Conservation (phyloP, 2,888 invertebrate species). For the Rhagonycha fulva region DNA sequence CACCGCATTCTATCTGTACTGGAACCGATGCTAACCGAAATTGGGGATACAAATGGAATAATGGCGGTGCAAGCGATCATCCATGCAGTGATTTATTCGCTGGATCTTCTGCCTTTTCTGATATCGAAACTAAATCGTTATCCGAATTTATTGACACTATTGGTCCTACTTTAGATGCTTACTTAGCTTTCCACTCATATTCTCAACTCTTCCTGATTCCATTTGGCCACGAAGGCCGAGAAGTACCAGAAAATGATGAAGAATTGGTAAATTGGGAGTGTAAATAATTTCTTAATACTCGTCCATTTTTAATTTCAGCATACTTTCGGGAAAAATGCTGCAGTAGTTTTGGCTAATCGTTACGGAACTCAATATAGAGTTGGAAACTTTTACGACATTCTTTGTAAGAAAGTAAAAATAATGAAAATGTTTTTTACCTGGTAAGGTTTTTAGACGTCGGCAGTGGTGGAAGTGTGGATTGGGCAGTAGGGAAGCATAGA, state of each 20-base stretch:
- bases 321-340: slow-evolving; percentile 46
- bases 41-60: slow-evolving; percentile 71
- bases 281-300: background rate
- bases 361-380: slow-evolving; percentile 53
- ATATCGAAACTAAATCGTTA: slow-evolving; percentile 62
- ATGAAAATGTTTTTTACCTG: background rate
- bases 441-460: slow-evolving; percentile 57
- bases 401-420: slow-evolving; percentile 51
- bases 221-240: slow-evolving; percentile 62
- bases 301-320: slow-evolving; percentile 39
- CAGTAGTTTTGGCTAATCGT: slow-evolving; percentile 45
- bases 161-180: slow-evolving; percentile 58
- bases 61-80: slow-evolving; percentile 59
- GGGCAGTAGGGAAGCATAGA: slow-evolving; percentile 67
- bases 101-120: slow-evolving; percentile 69
- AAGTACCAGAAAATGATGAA: slow-evolving; percentile 60
- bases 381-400: slow-evolving; percentile 56
- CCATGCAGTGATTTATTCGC: too few relatives aligned
- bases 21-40: slow-evolving; percentile 80
- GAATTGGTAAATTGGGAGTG: slow-evolving; percentile 55
- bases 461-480: slow-evolving; percentile 70
- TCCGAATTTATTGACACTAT: slow-evolving; percentile 58
- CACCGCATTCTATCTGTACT: slow-evolving; percentile 55
- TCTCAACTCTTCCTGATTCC: slow-evolving; percentile 69
- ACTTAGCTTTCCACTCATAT: slow-evolving; percentile 72